Evolutionary conservation across 1,140 invertebrate species (phyloP).

Genomic region (Ctenoplectra terminalis): DNA sequence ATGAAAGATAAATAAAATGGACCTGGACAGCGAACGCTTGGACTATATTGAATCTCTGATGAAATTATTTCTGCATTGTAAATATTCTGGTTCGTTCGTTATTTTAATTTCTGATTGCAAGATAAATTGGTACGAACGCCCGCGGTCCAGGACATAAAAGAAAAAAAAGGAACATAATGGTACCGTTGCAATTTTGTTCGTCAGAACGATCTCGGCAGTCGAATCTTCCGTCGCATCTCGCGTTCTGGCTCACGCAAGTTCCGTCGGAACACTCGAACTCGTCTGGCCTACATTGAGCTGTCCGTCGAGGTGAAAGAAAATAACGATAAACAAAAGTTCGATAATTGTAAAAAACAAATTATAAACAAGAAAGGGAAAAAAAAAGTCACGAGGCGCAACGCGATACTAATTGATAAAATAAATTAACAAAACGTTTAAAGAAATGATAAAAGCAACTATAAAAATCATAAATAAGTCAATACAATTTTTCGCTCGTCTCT

Average conservation of each 20-base stretch:
- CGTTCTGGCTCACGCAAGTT: slow-evolving; percentile 85
- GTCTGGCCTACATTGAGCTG: slow-evolving; percentile 84
- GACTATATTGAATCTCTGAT: too few relatives aligned
- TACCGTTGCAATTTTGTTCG: slow-evolving; percentile 88
- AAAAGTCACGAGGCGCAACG: background rate
- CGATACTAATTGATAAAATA: background rate
- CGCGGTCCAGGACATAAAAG: background rate
- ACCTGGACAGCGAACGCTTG: background rate
- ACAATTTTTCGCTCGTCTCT: background rate
- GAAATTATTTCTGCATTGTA: too few relatives aligned
- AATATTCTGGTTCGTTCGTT: too few relatives aligned
- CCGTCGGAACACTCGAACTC: slow-evolving; percentile 87
- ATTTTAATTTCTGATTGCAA: too few relatives aligned
- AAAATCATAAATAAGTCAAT: too few relatives aligned
- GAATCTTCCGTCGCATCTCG: slow-evolving; percentile 85
- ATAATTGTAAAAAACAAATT: slow-evolving; percentile 12
- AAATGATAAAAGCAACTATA: background rate
- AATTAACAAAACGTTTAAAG: background rate
- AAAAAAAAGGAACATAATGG: slow-evolving; percentile 31
- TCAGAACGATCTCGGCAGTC: slow-evolving; percentile 88
- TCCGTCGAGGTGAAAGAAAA: slow-evolving; percentile 72
- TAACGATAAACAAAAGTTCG: slow-evolving; percentile 52
- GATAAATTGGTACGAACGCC: background rate
- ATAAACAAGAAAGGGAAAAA: background rate
- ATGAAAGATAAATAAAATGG: background rate